phyloP scores from a whole-genome alignment of 1,140 invertebrate genomes.

The Protaetia brevitarsis region DNA sequence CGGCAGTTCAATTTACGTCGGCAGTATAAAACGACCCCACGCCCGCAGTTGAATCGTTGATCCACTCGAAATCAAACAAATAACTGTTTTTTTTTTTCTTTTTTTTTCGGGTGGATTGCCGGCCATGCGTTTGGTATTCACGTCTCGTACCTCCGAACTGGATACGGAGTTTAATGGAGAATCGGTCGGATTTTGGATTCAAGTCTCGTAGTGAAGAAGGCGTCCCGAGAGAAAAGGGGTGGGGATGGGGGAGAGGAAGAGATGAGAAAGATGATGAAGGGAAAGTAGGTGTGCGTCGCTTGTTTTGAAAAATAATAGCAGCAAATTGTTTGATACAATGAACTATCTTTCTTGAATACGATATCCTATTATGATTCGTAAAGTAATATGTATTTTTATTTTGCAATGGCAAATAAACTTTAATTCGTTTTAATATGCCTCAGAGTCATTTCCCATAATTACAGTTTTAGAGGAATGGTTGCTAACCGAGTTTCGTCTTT shows the following conservation, averaged over 20 bases:
- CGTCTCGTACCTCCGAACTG: background rate
- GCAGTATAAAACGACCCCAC: background rate
- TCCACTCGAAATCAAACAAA: background rate
- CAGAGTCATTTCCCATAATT: no score
- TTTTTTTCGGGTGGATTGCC: background rate
- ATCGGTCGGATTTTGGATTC: background rate
- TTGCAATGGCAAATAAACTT: no score
- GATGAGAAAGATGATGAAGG: background rate
- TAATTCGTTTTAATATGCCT: no score
- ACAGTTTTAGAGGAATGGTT: no score
- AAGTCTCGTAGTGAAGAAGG: background rate
- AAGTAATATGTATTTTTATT: no score
- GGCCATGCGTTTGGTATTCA: background rate
- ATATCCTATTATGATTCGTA: no score
- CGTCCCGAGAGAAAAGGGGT: background rate
- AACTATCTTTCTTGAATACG: no score
- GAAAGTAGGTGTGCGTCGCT: no score
- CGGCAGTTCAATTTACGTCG: conserved; percentile 1
- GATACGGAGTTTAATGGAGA: conserved; percentile 1
- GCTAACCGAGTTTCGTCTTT: no score
- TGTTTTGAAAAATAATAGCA: no score
- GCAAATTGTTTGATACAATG: no score
- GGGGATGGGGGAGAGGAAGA: background rate
- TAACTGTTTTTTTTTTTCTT: background rate
- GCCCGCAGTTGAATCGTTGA: background rate